A percentile compares a stretch with the other conserved stretches of the same genome.
These are phyloP conservation scores for Todiramphus saurophagus DNA, from an alignment of 2,113 vertebrate genomes.

Conservation along the genomic window DNA sequence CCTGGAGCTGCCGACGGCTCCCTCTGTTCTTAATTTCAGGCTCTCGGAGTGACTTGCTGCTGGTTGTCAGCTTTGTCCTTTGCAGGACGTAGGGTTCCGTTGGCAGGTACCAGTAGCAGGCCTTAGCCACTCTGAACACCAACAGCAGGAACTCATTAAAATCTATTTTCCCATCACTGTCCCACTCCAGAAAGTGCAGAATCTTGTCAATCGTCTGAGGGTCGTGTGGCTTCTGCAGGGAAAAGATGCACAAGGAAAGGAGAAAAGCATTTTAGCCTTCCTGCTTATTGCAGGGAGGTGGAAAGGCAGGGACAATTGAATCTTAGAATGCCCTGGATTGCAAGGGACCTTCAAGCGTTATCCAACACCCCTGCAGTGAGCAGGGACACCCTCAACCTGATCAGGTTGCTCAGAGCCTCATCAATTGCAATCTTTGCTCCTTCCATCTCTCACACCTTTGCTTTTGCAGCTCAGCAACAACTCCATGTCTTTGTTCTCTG, in stretches of 20 bases:
- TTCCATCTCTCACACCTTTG: background rate
- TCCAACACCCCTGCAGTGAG: too few species aligned
- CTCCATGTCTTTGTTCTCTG: fast-evolving
- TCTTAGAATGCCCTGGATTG: too few species aligned
- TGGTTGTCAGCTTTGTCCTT: background rate
- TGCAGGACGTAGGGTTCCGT: slow-evolving; percentile 8
- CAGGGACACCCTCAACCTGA: too few species aligned
- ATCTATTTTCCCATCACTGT: slow-evolving; percentile 43
- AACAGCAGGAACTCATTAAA: slow-evolving; percentile 74
- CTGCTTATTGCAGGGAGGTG: background rate
- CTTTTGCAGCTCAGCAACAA: background rate
- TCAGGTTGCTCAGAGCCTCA: too few species aligned
- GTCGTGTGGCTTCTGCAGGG: slow-evolving; percentile 67
- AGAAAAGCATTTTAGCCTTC: background rate
- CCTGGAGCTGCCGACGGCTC: background rate
- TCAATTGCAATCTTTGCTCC: background rate
- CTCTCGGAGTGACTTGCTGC: background rate
- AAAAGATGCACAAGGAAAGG: background rate
- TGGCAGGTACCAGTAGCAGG: slow-evolving; percentile 52
- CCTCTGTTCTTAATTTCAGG: background rate
- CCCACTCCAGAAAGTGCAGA: slow-evolving; percentile 74
- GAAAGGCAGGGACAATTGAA: background rate
- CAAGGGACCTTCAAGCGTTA: too few species aligned
- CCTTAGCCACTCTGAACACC: slow-evolving; percentile 66
- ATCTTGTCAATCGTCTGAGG: slow-evolving; percentile 61